phyloP scores from a whole-genome alignment of 2,113 vertebrate genomes.

The Panthera uncia region DNA sequence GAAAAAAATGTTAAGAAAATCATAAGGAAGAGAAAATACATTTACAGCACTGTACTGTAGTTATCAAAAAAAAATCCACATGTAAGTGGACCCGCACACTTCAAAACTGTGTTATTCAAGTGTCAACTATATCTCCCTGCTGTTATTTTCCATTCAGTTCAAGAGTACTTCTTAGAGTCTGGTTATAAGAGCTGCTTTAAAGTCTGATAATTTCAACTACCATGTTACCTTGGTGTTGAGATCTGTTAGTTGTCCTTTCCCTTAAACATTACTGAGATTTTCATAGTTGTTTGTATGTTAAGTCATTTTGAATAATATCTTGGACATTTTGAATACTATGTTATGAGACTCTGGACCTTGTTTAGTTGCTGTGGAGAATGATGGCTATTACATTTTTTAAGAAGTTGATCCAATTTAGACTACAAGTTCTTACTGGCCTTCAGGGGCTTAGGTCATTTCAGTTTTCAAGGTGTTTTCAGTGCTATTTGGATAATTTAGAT shows the following conservation, averaged over 20 bases:
- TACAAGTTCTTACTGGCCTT: neutral
- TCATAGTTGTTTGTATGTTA: neutral
- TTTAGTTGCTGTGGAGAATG: neutral
- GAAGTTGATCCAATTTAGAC: neutral
- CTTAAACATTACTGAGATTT: neutral
- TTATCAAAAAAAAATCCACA: no score
- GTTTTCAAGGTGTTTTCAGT: neutral
- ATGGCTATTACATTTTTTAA: neutral
- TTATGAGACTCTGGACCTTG: neutral
- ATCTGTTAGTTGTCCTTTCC: neutral
- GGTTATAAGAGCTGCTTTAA: neutral
- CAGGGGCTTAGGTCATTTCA: neutral
- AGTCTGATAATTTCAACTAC: neutral
- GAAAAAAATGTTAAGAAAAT: neutral
- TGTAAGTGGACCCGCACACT: no score
- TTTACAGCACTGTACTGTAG: neutral
- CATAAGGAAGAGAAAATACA: neutral
- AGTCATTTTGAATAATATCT: neutral
- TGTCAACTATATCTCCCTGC: neutral
- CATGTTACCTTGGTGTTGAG: neutral
- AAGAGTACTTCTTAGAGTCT: neutral
- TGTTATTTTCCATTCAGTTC: neutral
- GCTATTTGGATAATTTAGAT: neutral
- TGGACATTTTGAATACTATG: neutral
- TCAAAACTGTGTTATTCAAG: neutral